Evolutionary conservation across 1,140 invertebrate species (phyloP).

Genomic region (Eupeodes corollae): DNA sequence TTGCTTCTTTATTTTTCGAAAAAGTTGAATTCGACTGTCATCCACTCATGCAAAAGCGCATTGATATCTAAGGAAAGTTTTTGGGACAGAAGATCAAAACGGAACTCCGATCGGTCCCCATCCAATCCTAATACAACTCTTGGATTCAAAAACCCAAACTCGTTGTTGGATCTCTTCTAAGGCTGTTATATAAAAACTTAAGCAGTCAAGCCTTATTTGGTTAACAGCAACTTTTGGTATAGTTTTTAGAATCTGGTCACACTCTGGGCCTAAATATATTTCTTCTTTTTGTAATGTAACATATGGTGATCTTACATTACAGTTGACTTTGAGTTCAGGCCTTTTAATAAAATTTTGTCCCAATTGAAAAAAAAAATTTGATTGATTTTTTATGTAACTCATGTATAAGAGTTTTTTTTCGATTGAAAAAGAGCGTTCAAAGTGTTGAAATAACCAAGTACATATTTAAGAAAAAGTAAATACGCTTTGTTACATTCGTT

Average conservation of each 20-base stretch:
- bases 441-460: background rate
- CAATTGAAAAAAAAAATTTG: slow-evolving; percentile 1
- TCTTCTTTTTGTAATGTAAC: background rate
- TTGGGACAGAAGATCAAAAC: background rate
- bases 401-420: slow-evolving; percentile 1
- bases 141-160: slow-evolving; percentile 2
- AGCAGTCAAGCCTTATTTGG: slow-evolving; percentile 1
- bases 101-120: background rate
- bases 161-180: slow-evolving; percentile 2
- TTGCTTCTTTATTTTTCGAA: background rate
- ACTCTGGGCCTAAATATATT: background rate
- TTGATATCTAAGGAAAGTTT: background rate
- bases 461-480: slow-evolving; percentile 3
- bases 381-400: background rate
- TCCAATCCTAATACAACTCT: background rate
- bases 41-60: background rate
- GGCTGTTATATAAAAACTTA: slow-evolving; percentile 1
- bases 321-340: background rate
- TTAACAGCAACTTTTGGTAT: slow-evolving; percentile 1
- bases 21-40: background rate
- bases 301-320: slow-evolving; percentile 1
- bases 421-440: slow-evolving; percentile 2
- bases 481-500: slow-evolving; percentile 1
- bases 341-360: slow-evolving; percentile 4
- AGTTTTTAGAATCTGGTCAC: background rate